phyloP scores from a whole-genome alignment of 2,113 vertebrate genomes.

The Actenoides hombroni region DNA sequence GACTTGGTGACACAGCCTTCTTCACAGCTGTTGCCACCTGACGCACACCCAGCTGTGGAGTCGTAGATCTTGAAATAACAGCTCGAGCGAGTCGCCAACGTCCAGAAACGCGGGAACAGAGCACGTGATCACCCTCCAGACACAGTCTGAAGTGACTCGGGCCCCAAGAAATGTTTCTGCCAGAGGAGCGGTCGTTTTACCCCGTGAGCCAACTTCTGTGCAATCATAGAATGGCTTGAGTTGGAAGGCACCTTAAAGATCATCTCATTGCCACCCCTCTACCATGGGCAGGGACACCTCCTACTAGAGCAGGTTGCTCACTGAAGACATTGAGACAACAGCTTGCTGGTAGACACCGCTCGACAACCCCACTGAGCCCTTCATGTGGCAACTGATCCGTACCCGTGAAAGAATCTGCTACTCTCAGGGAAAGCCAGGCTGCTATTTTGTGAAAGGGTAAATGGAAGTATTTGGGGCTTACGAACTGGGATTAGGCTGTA shows the following conservation, averaged over 20 bases:
- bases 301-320: no score
- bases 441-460: background rate
- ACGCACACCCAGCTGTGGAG: background rate
- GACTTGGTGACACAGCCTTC: background rate
- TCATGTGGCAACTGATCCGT: background rate
- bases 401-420: background rate
- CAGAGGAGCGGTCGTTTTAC: background rate
- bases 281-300: no score
- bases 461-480: background rate
- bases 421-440: background rate
- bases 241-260: no score
- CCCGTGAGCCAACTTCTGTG: background rate
- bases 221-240: background rate
- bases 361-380: background rate
- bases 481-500: background rate
- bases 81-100: background rate
- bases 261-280: no score
- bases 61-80: background rate
- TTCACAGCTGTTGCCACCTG: background rate
- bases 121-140: background rate
- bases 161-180: background rate
- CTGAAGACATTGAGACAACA: background rate
- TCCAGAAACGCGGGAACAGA: background rate
- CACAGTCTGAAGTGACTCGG: background rate
- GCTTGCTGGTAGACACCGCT: background rate